Percentiles rank a stretch among this genome's conserved stretches.
phyloP scores from a whole-genome alignment of 2,113 vertebrate genomes.

The Myiopsitta monachus region DNA sequence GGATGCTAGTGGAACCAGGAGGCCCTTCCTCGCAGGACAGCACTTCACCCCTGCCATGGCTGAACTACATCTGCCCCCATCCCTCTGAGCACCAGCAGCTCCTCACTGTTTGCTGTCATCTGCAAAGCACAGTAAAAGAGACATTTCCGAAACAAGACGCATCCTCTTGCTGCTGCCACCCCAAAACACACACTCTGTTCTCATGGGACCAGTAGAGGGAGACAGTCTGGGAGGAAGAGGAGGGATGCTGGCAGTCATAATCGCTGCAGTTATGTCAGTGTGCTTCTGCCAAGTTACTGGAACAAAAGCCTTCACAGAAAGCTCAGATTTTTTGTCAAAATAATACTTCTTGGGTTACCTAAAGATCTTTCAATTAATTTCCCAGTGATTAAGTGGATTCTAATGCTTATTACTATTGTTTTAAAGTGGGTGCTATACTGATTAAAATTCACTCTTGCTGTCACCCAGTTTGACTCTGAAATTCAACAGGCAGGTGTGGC shows the following conservation, averaged over 20 bases:
- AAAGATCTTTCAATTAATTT: not conserved
- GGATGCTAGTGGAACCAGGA: no score
- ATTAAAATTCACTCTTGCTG: not conserved
- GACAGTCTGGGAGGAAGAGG: not conserved
- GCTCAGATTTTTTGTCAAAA: not conserved
- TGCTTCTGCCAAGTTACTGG: not conserved
- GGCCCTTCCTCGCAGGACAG: no score
- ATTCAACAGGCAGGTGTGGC: not conserved
- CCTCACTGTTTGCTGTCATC: not conserved
- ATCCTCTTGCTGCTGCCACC: not conserved
- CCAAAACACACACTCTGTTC: not conserved
- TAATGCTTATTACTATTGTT: not conserved
- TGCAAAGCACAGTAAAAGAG: fast-evolving
- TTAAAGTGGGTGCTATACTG: fast-evolving
- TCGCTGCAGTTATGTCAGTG: not conserved
- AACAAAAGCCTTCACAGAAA: not conserved
- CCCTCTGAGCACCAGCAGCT: not conserved
- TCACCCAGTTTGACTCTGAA: not conserved
- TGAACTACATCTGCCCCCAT: not conserved
- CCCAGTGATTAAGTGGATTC: not conserved
- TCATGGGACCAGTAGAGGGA: fast-evolving
- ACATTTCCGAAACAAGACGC: fast-evolving
- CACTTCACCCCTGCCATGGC: not conserved
- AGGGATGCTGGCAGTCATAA: not conserved
- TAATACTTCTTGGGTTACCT: no score